Conservation (phyloP, 2,888 invertebrate genomes). For the Eucera pruinosa region DNA sequence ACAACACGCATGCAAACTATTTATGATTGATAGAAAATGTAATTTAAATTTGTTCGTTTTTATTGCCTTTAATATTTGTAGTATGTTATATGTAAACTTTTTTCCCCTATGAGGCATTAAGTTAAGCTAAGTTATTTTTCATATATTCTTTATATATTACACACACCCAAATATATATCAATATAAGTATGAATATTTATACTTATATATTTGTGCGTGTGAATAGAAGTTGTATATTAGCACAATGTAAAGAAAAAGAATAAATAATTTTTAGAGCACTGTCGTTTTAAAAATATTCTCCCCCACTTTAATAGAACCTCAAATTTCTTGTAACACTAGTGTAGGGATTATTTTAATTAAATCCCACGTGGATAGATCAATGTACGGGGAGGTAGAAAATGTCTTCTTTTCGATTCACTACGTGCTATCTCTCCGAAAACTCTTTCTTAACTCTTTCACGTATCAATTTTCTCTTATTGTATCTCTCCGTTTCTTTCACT, state of each 20-base stretch:
- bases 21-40: constrained; percentile 42
- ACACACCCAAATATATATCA: constrained; percentile 13
- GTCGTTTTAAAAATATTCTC: neutral
- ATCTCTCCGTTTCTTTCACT: too few species aligned
- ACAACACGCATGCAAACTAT: constrained; percentile 42
- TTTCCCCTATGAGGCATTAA: constrained; percentile 43
- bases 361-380: too few species aligned
- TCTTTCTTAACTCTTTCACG: too few species aligned
- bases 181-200: constrained; percentile 37
- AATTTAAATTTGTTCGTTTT: constrained; percentile 44
- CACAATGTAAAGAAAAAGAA: constrained; percentile 58
- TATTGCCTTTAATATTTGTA: constrained; percentile 49
- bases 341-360: too few species aligned
- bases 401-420: too few species aligned
- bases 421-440: too few species aligned
- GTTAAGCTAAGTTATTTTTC: constrained; percentile 30
- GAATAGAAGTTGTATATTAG: constrained; percentile 58
- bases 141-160: constrained; percentile 26
- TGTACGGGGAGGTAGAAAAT: too few species aligned
- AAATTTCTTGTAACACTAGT: too few species aligned
- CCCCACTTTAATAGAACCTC: too few species aligned
- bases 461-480: too few species aligned
- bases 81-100: constrained; percentile 46
- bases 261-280: constrained; percentile 69
- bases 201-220: constrained; percentile 44